Percentiles rank a stretch among this genome's conserved stretches.
These are phyloP conservation scores for Cryptotermes secundus DNA, from an alignment of 1,140 invertebrate species.

Conservation along the genomic window DNA sequence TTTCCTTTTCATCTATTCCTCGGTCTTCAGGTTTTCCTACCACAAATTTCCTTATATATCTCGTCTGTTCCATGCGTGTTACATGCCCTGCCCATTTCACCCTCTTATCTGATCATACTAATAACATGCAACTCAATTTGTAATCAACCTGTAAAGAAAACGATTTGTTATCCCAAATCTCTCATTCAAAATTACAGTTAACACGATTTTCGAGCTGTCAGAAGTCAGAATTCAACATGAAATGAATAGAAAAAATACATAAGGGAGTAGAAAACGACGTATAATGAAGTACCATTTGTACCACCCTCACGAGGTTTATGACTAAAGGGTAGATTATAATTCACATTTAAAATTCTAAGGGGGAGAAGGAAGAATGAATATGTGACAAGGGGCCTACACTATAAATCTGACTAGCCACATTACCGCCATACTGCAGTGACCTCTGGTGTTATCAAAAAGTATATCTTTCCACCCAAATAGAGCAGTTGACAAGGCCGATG, in stretches of 20 bases:
- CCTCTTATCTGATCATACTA: no score
- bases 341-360: neutral
- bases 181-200: neutral
- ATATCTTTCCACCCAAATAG: neutral
- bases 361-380: neutral
- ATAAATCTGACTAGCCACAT: no score
- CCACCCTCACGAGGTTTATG: neutral
- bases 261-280: neutral
- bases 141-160: no score
- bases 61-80: no score
- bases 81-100: no score
- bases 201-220: neutral
- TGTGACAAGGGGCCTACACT: neutral
- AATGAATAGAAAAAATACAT: neutral
- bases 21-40: no score
- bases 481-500: neutral
- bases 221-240: neutral
- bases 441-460: no score
- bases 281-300: neutral
- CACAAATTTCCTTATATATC: no score
- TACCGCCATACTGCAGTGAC: no score
- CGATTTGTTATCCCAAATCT: neutral
- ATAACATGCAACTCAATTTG: no score
- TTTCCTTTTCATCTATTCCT: no score
- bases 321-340: neutral